Base-by-base conservation (phyloP, 1,140 invertebrate genomes). In the Drosophila rufa region DNA sequence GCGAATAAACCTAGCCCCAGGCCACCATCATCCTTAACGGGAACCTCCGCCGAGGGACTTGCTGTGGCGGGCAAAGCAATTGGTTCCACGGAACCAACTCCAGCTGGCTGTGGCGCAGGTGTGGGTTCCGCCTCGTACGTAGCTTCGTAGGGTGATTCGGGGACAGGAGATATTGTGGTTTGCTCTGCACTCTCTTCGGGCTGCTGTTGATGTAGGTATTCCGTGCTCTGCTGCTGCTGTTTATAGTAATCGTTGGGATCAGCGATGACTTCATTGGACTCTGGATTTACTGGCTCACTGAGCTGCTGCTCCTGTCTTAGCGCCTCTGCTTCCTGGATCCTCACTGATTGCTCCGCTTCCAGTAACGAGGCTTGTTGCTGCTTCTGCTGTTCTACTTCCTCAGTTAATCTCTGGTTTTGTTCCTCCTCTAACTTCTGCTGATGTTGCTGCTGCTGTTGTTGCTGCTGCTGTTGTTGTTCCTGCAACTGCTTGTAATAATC, bases 401-500 rank as follows among this genome's bases (percentile, higher is more conserved):
- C 50, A 11, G 51, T 46, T 11, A 19, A 4, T 19, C 15, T 19
- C 30, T 51, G 11, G 36, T 5, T 19, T 8, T 30, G 27, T 14
- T 25, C 12, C 17, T 57, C 17, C 27, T 43, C 12, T 27, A 56
- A 25, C 14, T 14, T 9, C 17, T 33, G 46, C 11, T 65, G 38
- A 1, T 57, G 66, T 3, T 60, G 64, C 17, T 53, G 40, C 4
- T 75, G 75, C 8, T 33, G 45, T 2, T 61, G 19, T 7, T 36
- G 25, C 8, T 43, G 50, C 9, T 65, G 30, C 5, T 60, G 70
- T 27, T 53, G 40, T 9, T 75, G 75, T 33, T 90, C 66, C 33
- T 79, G 68, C 46, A 91, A 43, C 12, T 71, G 36, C 25, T 86
- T 86, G 46, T 86, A 91, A 42, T 80, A 81, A 36, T 79, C 71